Evolutionary conservation across 2,888 invertebrate species (phyloP).

Genomic region (Lepidocyrtoides sp.): DNA sequence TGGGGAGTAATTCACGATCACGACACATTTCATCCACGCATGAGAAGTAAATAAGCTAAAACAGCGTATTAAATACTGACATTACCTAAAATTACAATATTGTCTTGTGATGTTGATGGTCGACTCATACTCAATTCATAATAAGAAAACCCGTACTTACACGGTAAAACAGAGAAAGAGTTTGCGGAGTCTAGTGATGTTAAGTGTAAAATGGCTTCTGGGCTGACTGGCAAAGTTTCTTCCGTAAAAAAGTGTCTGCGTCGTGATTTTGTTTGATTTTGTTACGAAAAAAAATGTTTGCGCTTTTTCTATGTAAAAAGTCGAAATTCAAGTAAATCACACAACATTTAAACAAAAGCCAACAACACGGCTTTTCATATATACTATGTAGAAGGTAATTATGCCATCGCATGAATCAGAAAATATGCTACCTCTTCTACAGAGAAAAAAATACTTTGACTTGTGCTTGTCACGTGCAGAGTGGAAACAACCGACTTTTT

Average conservation of each 20-base stretch:
- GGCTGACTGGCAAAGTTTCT: slow-evolving; percentile 55
- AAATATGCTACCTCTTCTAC: neutral
- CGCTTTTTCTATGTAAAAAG: slow-evolving; percentile 18
- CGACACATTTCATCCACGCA: slow-evolving; percentile 63
- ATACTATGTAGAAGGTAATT: slow-evolving; percentile 4
- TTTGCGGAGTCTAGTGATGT: neutral
- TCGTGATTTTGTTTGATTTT: slow-evolving; percentile 8
- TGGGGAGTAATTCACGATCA: slow-evolving; percentile 45
- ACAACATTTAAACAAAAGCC: slow-evolving; percentile 3
- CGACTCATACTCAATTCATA: slow-evolving; percentile 12
- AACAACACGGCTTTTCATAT: neutral
- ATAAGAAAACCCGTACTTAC: slow-evolving; percentile 15
- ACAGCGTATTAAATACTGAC: slow-evolving; percentile 36
- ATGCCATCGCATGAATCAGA: slow-evolving; percentile 1
- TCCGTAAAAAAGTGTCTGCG: slow-evolving; percentile 19
- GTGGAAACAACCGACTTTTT: slow-evolving; percentile 67
- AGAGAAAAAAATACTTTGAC: slow-evolving; percentile 68
- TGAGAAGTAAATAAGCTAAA: slow-evolving; percentile 45
- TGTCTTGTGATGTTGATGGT: neutral
- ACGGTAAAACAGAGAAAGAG: neutral
- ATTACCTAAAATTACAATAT: slow-evolving; percentile 14
- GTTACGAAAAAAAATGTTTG: neutral
- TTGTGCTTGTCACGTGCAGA: slow-evolving; percentile 81
- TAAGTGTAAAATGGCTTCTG: slow-evolving; percentile 72
- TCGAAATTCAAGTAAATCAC: slow-evolving; percentile 60